Evolutionary conservation across 1,140 invertebrate genomes (phyloP).

Genomic region (Pteromalus puparum): DNA sequence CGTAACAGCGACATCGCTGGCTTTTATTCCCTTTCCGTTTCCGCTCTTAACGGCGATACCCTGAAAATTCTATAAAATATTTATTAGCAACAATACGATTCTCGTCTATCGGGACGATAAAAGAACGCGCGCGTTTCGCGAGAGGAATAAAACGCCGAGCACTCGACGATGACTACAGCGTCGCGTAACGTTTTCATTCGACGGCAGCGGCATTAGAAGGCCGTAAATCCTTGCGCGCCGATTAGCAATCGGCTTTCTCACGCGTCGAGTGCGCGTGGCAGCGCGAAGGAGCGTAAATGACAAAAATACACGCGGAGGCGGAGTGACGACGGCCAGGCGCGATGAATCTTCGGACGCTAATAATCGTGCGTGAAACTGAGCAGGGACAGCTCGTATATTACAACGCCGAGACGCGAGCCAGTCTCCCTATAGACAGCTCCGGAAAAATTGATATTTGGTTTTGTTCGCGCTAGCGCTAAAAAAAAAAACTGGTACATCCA

Average conservation of each 20-base stretch:
- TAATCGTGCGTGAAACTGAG: neutral
- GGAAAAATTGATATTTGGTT: no score
- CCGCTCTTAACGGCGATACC: neutral
- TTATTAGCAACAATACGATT: slow-evolving; percentile 46
- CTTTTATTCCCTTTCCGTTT: slow-evolving; percentile 25
- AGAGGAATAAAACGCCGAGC: slow-evolving; percentile 31
- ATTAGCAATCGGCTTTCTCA: slow-evolving; percentile 46
- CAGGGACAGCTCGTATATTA: neutral
- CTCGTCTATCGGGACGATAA: slow-evolving; percentile 2
- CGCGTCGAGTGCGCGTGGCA: neutral
- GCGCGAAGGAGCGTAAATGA: slow-evolving; percentile 3
- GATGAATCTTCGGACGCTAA: slow-evolving; percentile 35
- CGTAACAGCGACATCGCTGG: neutral
- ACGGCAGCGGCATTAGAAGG: slow-evolving; percentile 40
- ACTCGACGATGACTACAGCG: neutral
- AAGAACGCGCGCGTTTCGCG: neutral
- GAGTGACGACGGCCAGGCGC: neutral
- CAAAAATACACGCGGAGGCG: slow-evolving; percentile 17
- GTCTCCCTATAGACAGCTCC: no score
- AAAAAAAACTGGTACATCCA: no score
- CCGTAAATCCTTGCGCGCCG: slow-evolving; percentile 19
- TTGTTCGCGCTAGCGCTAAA: no score
- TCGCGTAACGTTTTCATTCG: slow-evolving; percentile 46
- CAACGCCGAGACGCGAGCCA: no score
- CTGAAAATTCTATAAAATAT: slow-evolving; percentile 49